phyloP scores from a whole-genome alignment of 2,797 vertebrate species.

The Avahi laniger region DNA sequence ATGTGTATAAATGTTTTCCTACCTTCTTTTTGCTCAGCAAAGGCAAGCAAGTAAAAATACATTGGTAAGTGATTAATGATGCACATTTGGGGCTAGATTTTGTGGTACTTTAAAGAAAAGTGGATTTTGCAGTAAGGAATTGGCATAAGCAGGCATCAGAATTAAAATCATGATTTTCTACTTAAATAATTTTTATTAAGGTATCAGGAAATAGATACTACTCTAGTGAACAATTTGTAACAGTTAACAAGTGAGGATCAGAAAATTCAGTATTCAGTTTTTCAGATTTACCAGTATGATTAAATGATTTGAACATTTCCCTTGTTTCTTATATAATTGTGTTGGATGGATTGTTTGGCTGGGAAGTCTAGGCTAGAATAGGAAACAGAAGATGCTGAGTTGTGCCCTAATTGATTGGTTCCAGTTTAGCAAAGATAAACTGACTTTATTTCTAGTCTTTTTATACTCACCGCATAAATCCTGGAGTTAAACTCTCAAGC shows the following conservation, averaged over 20 bases:
- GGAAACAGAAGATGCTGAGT: slow-evolving; percentile 18
- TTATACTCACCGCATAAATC: slow-evolving; percentile 61
- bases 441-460: slow-evolving; percentile 68
- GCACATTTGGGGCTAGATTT: slow-evolving; percentile 45
- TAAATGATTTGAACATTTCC: slow-evolving; percentile 44
- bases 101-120: slow-evolving; percentile 32
- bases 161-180: slow-evolving; percentile 71
- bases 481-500: slow-evolving; percentile 50
- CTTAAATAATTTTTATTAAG: slow-evolving; percentile 68
- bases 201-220: slow-evolving; percentile 43
- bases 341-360: background rate
- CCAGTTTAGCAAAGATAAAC: slow-evolving; percentile 55
- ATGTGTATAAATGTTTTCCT: slow-evolving; percentile 15
- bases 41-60: slow-evolving; percentile 49
- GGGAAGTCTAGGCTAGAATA: slow-evolving; percentile 31
- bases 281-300: slow-evolving; percentile 38
- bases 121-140: slow-evolving; percentile 48
- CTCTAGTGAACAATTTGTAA: slow-evolving; percentile 32
- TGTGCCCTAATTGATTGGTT: background rate
- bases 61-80: slow-evolving; percentile 55
- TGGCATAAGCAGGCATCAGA: slow-evolving; percentile 56
- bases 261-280: slow-evolving; percentile 55
- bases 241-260: slow-evolving; percentile 48
- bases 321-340: slow-evolving; percentile 43
- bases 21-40: slow-evolving; percentile 49